Evolutionary conservation across 2,888 invertebrate genomes (phyloP).

Genomic region (Dascillus cervinus): DNA sequence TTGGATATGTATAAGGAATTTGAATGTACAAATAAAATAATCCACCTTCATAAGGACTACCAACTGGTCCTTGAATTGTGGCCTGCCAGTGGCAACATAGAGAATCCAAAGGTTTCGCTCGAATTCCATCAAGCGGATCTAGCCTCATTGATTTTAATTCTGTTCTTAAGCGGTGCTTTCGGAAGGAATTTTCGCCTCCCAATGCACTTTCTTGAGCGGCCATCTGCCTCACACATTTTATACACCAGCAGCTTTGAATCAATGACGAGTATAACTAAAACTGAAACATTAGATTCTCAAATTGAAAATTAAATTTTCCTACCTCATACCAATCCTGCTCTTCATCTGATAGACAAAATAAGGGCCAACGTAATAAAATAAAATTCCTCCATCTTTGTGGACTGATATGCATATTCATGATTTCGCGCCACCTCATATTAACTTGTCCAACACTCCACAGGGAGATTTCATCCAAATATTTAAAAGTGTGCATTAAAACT

Average conservation of each 20-base stretch:
- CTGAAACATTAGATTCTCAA: constrained; percentile 1
- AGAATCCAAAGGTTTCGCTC: constrained; percentile 71
- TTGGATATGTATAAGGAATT: constrained; percentile 82
- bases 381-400: constrained; percentile 75
- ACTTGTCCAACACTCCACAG: constrained; percentile 84
- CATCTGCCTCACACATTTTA: constrained; percentile 81
- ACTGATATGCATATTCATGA: constrained; percentile 66
- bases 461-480: constrained; percentile 85
- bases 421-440: constrained; percentile 75
- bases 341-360: constrained; percentile 56
- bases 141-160: constrained; percentile 64
- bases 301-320: constrained; percentile 8
- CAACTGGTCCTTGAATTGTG: constrained; percentile 82
- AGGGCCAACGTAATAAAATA: constrained; percentile 74
- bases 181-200: constrained; percentile 72
- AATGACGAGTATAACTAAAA: constrained; percentile 57
- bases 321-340: constrained; percentile 73
- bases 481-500: constrained; percentile 82
- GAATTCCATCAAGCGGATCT: constrained; percentile 81
- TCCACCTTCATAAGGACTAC: constrained; percentile 92
- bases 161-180: constrained; percentile 68
- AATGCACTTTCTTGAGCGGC: constrained; percentile 61
- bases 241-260: constrained; percentile 77
- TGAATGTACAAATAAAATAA: constrained; percentile 85
- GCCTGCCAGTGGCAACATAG: constrained; percentile 91